These are phyloP conservation scores for Operophtera brumata DNA, from an alignment of 2,888 invertebrate genomes.

Conservation along the genomic window DNA sequence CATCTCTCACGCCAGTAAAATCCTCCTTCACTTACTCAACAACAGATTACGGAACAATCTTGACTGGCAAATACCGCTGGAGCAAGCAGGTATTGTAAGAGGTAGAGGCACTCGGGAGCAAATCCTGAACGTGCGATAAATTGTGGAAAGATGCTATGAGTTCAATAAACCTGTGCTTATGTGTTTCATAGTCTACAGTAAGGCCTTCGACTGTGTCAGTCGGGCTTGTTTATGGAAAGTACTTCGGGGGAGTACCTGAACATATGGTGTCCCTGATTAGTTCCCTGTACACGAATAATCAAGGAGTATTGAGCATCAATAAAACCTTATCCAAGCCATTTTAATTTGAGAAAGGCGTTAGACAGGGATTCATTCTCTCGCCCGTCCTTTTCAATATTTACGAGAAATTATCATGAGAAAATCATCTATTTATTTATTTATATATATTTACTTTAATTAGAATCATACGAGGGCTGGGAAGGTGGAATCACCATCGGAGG, in stretches of 20 bases:
- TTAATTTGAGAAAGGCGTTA: neutral
- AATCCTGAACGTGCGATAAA: too few relatives aligned
- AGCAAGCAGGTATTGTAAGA: too few relatives aligned
- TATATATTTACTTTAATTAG: too few relatives aligned
- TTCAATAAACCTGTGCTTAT: neutral
- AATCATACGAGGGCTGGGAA: neutral
- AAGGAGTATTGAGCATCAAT: neutral
- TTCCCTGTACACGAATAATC: neutral
- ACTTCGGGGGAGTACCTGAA: neutral
- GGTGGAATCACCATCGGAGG: neutral
- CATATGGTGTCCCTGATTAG: neutral
- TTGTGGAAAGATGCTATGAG: neutral
- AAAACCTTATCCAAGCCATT: neutral
- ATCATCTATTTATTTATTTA: too few relatives aligned
- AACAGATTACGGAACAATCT: too few relatives aligned
- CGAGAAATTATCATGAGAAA: too few relatives aligned
- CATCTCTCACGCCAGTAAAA: too few relatives aligned
- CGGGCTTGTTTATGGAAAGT: too few relatives aligned
- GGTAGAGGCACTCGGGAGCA: too few relatives aligned
- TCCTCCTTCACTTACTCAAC: too few relatives aligned
- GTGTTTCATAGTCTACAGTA: neutral
- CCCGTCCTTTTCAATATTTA: conserved; percentile 1
- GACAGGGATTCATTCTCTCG: neutral
- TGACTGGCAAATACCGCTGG: too few relatives aligned
- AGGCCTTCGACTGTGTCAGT: neutral